Base-by-base conservation (phyloP, 2,113 vertebrate genomes). In the Cynocephalus volans region DNA sequence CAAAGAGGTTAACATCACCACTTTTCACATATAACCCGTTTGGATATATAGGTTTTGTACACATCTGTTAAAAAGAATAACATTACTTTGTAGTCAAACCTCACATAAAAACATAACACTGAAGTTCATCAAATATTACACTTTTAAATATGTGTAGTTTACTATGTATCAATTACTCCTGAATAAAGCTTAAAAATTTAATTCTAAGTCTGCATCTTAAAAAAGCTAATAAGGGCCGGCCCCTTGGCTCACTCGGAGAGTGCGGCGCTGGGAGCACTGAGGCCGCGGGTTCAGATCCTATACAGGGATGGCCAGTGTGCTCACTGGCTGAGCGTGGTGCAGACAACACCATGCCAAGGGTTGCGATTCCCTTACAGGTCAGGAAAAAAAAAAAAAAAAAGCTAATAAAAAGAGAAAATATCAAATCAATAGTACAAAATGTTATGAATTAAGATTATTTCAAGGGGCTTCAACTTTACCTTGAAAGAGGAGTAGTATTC, bases 181-280 rank as follows among this genome's bases (percentile, higher is more conserved):
- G 36, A 93, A 67, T 88, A 93, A 92, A 72, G 6, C 50, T 89
- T 93, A 95, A 90, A 84, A 92, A 86, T 41, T 41, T 41, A 76
- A 84, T 45, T 95, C 17, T 77, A 89, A 88, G 6, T 95, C 73
- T 93, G 24, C 28, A 96, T 69, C 84, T 92, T 84, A 77, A 88
- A 67, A 91, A 41, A 41, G 41, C 41, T 41, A 41, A 41, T 41
- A 41, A 41, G 41, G 4, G 41, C 41, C 41, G 41, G 41, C 41
- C 41, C 41, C 41, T 41, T 41, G 41, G 41, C 41, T 41, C 41
- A 41, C 41, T 41, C 41, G 4, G 41, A 41, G 41, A 41, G 41
- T 4, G 41, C 41, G 4, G 41, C 41, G 41, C 41, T 41, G 41
- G 41, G 3, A 41, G 41, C 41, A 41, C 3, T 41, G 41, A 41